phyloP scores from a whole-genome alignment of 35 echinoderm and acorn worm species.

The Ophiothrix spiculata region DNA sequence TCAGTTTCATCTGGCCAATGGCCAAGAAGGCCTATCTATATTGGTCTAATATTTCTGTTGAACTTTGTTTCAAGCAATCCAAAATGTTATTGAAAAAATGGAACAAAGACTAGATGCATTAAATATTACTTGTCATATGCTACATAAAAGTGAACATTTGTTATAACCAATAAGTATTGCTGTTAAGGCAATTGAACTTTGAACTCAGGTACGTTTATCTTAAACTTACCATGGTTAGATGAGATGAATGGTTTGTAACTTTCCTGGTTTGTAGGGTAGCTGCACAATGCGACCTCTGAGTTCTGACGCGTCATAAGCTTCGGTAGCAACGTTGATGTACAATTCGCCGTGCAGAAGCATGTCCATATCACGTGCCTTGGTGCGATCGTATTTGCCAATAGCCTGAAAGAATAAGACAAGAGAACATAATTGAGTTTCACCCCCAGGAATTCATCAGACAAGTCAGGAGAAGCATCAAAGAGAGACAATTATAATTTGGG shows the following conservation, averaged over 20 bases:
- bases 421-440: conserved; percentile 1
- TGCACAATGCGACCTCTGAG: conserved; percentile 54
- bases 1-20: too few relatives aligned
- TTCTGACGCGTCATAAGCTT: conserved; percentile 59
- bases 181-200: neutral
- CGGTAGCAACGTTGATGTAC: conserved; percentile 86
- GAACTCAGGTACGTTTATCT: too few relatives aligned
- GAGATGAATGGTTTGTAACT: conserved; percentile 38
- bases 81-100: neutral
- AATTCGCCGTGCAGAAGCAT: conserved; percentile 63
- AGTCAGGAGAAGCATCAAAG: neutral
- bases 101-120: neutral
- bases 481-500: neutral
- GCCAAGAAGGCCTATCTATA: too few relatives aligned
- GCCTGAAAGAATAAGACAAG: conserved; percentile 48
- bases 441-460: neutral
- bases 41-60: too few relatives aligned
- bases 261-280: too few relatives aligned
- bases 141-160: neutral
- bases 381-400: conserved; percentile 51
- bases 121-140: neutral
- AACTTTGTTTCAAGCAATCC: neutral
- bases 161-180: neutral
- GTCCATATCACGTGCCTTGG: conserved; percentile 70
- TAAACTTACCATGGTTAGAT: conserved; percentile 42